Evolutionary conservation across 2,888 invertebrate genomes (phyloP), one percentile per base, ranked within the genome.

Genomic region (Dexiosoma caninum): DNA sequence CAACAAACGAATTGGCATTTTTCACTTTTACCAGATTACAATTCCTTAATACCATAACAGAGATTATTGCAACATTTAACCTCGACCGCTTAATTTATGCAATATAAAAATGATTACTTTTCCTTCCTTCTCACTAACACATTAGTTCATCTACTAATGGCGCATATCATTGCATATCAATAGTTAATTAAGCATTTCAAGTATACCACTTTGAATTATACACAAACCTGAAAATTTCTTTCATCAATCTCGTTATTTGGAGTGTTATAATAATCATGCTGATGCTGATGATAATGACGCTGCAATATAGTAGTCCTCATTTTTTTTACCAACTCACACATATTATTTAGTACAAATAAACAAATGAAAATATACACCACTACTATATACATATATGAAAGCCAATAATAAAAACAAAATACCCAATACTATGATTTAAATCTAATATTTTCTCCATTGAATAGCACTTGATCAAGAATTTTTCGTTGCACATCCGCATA

Each of bases 161-260:
- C 64, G 72, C 72, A 69, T 72, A 79, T 79, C 75, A 79, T 42
- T 74, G 51, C 55, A 67, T 57, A 77, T 77, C 81, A 69, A 77
- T 81, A 64, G 37, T 74, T 74, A 69, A 77, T 81, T 74, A 77
- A 72, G 57, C 69, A 69, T 69, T 77, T 76, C 21, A 72, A 55
- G 16, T 67, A 49, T 46, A 51, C 40, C 67, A 51, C 42, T 67
- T 67, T 67, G 42, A 67, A 67, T 67, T 67, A 67, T 8, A 27
- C 23, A 27, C 16, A 42, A 16, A 30, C n/a, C 1, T 12, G n/a
- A 69, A 59, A 46, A 67, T 51, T 67, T 62, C 16, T 44, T 60
- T 62, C 46, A 78, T 55, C 32, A 62, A 27, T 40, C 69, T 12
- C 12, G 64, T 64, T 70, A 70, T 59, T 70, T 70, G 8, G 16